These are phyloP conservation scores for Pluvianellus socialis DNA, from an alignment of 2,113 vertebrate species.

Conservation along the genomic window DNA sequence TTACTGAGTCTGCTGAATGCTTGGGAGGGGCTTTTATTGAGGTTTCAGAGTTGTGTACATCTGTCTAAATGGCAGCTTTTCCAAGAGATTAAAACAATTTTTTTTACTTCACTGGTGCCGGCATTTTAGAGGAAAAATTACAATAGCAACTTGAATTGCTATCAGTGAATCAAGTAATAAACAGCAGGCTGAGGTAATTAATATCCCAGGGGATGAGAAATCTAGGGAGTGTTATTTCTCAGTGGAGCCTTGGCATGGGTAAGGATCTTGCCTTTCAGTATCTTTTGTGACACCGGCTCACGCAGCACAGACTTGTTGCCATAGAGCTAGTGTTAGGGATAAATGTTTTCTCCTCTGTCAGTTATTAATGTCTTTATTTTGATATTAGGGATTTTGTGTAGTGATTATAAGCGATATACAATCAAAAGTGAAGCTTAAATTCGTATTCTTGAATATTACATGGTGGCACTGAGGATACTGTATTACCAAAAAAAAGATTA, in stretches of 20 bases:
- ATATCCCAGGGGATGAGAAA: neutral
- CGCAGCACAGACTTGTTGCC: rapidly evolving
- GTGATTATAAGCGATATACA: neutral
- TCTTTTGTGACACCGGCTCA: neutral
- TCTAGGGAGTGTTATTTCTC: neutral
- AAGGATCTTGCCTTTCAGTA: neutral
- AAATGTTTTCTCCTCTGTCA: neutral
- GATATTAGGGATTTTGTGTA: neutral
- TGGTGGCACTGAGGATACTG: neutral
- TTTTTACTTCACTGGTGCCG: neutral
- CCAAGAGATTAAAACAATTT: neutral
- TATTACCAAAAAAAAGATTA: neutral
- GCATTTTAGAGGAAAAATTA: neutral
- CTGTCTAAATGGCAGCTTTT: neutral
- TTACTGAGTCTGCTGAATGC: neutral
- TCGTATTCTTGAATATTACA: neutral
- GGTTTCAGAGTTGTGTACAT: neutral
- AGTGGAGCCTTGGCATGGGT: neutral
- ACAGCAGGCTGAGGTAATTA: neutral
- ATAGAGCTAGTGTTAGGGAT: neutral
- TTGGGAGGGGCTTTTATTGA: neutral
- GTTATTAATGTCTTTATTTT: neutral
- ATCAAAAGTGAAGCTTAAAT: neutral
- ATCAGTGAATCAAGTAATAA: neutral
- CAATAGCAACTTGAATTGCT: neutral